Conservation (phyloP, 2,113 vertebrate genomes). For the Typhlomys cinereus region DNA sequence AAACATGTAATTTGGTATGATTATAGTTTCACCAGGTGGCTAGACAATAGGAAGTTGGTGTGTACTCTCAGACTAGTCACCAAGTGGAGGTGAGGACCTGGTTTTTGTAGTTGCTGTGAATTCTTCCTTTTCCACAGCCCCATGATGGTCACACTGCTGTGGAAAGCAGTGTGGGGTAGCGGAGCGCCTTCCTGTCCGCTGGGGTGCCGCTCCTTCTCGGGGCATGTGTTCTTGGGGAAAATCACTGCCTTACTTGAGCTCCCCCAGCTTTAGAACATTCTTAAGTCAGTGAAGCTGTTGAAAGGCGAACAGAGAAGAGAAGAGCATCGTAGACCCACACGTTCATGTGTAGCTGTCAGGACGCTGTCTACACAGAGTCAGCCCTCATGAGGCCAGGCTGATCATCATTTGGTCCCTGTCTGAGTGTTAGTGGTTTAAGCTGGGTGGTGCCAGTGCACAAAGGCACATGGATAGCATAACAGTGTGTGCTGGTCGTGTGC, state of each 20-base stretch:
- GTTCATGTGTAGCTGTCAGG: not conserved
- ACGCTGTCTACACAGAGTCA: rapidly evolving
- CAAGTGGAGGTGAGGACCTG: slow-evolving; percentile 28
- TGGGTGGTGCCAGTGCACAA: not conserved
- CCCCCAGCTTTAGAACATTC: not conserved
- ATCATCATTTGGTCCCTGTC: not conserved
- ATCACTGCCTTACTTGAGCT: not conserved
- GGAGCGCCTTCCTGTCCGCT: not conserved
- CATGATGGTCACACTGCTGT: not conserved
- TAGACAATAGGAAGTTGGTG: slow-evolving; percentile 67
- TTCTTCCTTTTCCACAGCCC: slow-evolving; percentile 8
- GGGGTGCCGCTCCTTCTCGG: rapidly evolving
- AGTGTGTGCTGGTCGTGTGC: rapidly evolving
- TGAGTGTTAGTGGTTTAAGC: not conserved
- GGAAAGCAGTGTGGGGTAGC: not conserved
- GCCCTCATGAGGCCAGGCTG: rapidly evolving
- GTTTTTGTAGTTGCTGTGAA: slow-evolving; percentile 47
- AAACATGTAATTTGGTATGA: slow-evolving; percentile 78
- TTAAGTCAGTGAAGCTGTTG: not conserved
- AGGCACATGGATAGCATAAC: rapidly evolving
- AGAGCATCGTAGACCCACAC: rapidly evolving
- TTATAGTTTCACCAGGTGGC: slow-evolving; percentile 79
- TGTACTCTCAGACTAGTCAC: slow-evolving; percentile 62
- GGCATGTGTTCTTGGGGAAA: not conserved
- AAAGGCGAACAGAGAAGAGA: not conserved